Base-by-base conservation (phyloP, 2,797 vertebrate species). In the Falco cherrug region DNA sequence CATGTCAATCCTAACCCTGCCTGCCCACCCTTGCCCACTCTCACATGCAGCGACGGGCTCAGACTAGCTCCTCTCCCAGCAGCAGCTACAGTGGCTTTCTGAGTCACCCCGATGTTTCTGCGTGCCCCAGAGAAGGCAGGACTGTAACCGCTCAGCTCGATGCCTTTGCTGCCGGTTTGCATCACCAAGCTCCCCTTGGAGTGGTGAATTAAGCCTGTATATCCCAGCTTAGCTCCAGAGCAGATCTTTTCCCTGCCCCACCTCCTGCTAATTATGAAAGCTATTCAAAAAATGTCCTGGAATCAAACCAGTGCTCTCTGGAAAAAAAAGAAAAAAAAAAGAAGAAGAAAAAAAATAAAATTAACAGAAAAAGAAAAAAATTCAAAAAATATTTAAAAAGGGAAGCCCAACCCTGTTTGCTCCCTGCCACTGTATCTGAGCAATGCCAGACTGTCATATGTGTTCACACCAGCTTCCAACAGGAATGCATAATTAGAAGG, bases 41-140 rank as follows among this genome's bases (percentile, higher is more conserved):
- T 78, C 95, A 85, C 90, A 67, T 95, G 92, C 80, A 78, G 57
- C 4, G 33, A 95, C 84, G 92, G 80, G 95, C 95, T 95, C 95
- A 90, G 92, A 82, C 92, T 89, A 81, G 87, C 90, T 95, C 48
- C 83, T 37, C 57, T 54, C 86, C 41, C 90, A 56, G 86, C 48
- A 80, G 87, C 54, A 35, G 69, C 82, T 75, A 39, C 61, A 8
- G 29, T 22, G 0, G 54, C 53, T 65, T 50, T 73, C 93, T 96
- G 95, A 96, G 93, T 96, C 95, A 93, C 67, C 67, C 51, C 3
- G 1, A 61, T 3, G 4, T 71, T 89, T 73, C 88, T 4, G 14
- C 18, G 16, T 79, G 85, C 77, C 78, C 82, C 7, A 4, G 82
- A 91, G 86, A 59, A 47, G 85, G 29, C 1, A 4, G 82, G 51